Evolutionary conservation across 2,113 vertebrate species (phyloP).

Genomic region (Hyperopisus bebe): DNA sequence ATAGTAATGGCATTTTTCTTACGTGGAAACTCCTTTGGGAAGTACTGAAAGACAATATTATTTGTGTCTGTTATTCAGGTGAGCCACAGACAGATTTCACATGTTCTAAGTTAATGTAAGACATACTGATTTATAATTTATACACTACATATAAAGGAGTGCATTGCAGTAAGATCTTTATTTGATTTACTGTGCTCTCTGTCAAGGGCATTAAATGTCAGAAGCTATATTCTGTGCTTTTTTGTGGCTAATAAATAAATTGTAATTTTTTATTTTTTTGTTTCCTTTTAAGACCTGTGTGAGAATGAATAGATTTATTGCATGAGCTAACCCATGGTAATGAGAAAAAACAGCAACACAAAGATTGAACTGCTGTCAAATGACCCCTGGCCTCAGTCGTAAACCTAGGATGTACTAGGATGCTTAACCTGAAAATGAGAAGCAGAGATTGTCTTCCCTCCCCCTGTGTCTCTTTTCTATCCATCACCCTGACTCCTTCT

Average conservation of each 20-base stretch:
- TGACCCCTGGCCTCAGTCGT: not conserved
- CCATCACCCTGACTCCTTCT: not conserved
- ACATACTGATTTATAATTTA: not conserved
- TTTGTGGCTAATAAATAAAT: not conserved
- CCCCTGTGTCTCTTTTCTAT: not conserved
- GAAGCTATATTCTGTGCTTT: not conserved
- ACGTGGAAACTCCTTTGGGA: not conserved
- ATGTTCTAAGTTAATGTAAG: not conserved
- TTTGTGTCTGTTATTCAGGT: not conserved
- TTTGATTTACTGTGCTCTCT: not conserved
- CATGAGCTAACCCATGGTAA: not conserved
- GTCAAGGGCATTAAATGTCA: slow-evolving; percentile 2
- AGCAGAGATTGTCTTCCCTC: slow-evolving; percentile 25
- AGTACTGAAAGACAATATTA: not conserved
- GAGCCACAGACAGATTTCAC: not conserved
- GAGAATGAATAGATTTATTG: not conserved
- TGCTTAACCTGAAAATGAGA: not conserved
- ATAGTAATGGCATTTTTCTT: not conserved
- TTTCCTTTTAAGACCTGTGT: not conserved
- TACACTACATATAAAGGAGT: not conserved
- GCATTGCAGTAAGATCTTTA: not conserved
- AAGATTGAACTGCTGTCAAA: not conserved
- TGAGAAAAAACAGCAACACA: not conserved
- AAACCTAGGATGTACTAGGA: not conserved
- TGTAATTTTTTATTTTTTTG: not conserved